phyloP scores from a whole-genome alignment of 2,113 vertebrate genomes.

The Eira barbara region DNA sequence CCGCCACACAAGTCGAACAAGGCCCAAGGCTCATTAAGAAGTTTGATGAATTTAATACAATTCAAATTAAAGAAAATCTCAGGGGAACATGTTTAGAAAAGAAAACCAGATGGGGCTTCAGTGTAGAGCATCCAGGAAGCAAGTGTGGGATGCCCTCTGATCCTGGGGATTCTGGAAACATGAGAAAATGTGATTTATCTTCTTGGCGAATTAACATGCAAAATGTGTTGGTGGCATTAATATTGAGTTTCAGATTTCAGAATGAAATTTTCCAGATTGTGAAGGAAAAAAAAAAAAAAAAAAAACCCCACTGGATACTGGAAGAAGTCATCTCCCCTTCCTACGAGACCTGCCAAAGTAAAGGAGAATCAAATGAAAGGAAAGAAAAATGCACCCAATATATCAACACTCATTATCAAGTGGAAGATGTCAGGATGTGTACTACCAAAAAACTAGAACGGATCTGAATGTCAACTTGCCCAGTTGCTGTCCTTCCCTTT shows the following conservation, averaged over 20 bases:
- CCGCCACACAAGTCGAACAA: constrained; percentile 67
- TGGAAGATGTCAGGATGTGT: background rate
- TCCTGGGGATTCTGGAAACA: constrained; percentile 58
- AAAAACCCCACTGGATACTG: background rate
- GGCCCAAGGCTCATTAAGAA: constrained; percentile 66
- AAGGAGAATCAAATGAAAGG: background rate
- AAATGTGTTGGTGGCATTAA: constrained; percentile 53
- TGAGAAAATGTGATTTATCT: constrained; percentile 67
- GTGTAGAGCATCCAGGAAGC: constrained; percentile 24
- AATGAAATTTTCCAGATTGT: constrained; percentile 49
- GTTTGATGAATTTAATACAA: constrained; percentile 74
- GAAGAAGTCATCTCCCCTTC: constrained; percentile 2
- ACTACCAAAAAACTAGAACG: background rate
- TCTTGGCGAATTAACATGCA: constrained; percentile 51
- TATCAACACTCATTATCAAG: background rate
- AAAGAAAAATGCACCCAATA: background rate
- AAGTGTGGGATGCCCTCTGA: constrained; percentile 54
- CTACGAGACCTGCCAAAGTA: background rate
- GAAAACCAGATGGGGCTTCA: constrained; percentile 67
- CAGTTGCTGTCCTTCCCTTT: background rate
- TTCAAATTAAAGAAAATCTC: constrained; percentile 62
- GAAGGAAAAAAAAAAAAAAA: background rate
- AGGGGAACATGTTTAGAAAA: constrained; percentile 56
- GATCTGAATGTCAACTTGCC: background rate
- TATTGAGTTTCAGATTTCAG: constrained; percentile 52